These are phyloP conservation scores for Atrina japonica DNA, from an alignment of 2,888 invertebrate genomes.

Conservation along the genomic window DNA sequence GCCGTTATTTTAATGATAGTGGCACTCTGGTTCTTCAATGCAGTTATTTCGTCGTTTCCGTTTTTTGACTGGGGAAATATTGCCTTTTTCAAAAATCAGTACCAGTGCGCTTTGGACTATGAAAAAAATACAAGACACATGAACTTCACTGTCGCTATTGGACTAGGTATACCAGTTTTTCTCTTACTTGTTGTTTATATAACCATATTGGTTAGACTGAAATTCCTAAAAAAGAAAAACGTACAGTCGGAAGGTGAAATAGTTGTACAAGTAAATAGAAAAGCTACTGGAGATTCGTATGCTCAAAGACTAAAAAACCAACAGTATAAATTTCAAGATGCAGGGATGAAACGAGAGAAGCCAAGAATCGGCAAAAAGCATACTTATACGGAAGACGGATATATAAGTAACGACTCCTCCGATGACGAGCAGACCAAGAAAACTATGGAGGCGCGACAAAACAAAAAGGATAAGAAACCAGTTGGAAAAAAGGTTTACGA, in stretches of 20 bases:
- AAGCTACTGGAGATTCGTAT: conserved; percentile 57
- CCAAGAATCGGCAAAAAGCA: conserved; percentile 49
- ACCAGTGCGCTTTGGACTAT: conserved; percentile 63
- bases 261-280: conserved; percentile 57
- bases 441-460: conserved; percentile 12
- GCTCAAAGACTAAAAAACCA: conserved; percentile 57
- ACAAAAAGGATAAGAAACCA: conserved; percentile 15
- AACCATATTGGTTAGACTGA: conserved; percentile 50
- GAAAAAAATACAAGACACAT: conserved; percentile 55
- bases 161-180: conserved; percentile 56
- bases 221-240: conserved; percentile 41
- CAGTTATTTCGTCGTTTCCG: conserved; percentile 59
- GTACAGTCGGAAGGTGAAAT: conserved; percentile 47
- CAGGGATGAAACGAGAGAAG: conserved; percentile 51
- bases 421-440: conserved; percentile 45
- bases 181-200: conserved; percentile 50
- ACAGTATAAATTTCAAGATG: conserved; percentile 58
- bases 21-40: conserved; percentile 59
- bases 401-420: conserved; percentile 48
- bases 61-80: conserved; percentile 62
- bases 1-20: conserved; percentile 55
- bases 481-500: conserved; percentile 46
- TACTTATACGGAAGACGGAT: conserved; percentile 47
- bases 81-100: conserved; percentile 54
- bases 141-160: conserved; percentile 59